Evolutionary conservation across 2,888 invertebrate genomes (phyloP).

Genomic region (Aelia acuminata): DNA sequence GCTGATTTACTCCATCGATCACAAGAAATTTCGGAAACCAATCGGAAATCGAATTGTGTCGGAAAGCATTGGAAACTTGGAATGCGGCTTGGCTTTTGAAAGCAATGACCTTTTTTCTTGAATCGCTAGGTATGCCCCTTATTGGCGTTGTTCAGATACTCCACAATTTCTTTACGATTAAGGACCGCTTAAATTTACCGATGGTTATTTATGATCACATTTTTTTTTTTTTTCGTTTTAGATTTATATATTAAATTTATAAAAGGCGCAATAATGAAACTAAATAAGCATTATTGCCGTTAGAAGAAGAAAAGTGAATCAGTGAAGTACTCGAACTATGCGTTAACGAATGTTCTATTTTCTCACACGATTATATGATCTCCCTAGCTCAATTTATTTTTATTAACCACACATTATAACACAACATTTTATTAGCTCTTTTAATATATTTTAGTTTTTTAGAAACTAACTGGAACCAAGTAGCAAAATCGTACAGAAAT

Average conservation of each 20-base stretch:
- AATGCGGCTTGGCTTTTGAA: neutral
- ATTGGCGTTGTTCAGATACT: neutral
- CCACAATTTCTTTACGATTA: neutral
- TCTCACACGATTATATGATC: too few species aligned
- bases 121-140: neutral
- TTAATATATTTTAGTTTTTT: too few species aligned
- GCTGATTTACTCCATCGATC: neutral
- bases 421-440: too few species aligned
- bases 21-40: neutral
- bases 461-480: too few species aligned
- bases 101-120: conserved; percentile 27
- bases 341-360: too few species aligned
- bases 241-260: neutral
- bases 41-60: neutral
- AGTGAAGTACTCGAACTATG: too few species aligned
- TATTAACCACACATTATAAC: too few species aligned
- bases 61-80: neutral
- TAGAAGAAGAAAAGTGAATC: too few species aligned
- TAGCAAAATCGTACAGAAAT: too few species aligned
- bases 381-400: too few species aligned
- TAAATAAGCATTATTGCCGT: too few species aligned
- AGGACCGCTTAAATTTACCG: neutral
- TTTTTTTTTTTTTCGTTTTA: neutral
- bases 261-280: too few species aligned
- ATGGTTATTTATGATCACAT: neutral